Evolutionary conservation across 2,797 vertebrate genomes (phyloP).

Genomic region (Crocidura indochinensis): DNA sequence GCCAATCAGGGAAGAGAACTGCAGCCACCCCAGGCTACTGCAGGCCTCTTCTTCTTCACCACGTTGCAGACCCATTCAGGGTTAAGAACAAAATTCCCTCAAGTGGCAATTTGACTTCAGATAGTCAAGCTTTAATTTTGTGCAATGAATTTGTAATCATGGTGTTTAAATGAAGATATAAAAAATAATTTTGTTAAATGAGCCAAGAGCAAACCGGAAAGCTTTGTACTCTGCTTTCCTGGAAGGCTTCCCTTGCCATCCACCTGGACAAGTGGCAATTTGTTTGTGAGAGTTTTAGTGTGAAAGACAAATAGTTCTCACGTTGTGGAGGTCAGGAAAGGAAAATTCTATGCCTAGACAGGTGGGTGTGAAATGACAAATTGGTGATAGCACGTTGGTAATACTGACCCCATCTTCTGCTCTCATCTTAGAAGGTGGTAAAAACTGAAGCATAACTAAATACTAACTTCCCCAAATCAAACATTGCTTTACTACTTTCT

Average conservation of each 20-base stretch:
- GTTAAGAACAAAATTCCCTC: too few species aligned
- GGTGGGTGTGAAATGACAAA: neutral
- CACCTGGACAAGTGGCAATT: neutral
- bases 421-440: neutral
- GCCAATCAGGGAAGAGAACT: neutral
- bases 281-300: too few species aligned
- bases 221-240: neutral
- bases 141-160: too few species aligned
- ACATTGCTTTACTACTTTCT: neutral
- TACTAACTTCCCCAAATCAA: neutral
- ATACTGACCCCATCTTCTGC: neutral
- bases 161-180: too few species aligned
- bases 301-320: neutral
- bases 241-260: neutral
- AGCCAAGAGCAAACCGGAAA: too few species aligned
- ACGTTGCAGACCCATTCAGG: neutral
- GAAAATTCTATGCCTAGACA: neutral
- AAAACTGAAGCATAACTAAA: slow-evolving; percentile 24
- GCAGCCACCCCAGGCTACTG: neutral
- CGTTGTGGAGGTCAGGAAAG: neutral
- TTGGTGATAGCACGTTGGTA: neutral
- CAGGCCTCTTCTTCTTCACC: neutral
- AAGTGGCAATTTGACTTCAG: too few species aligned
- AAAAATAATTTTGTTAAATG: neutral
- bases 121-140: neutral